Evolutionary conservation across 2,797 vertebrate species (phyloP).

Genomic region (Pyrocephalus nanus): DNA sequence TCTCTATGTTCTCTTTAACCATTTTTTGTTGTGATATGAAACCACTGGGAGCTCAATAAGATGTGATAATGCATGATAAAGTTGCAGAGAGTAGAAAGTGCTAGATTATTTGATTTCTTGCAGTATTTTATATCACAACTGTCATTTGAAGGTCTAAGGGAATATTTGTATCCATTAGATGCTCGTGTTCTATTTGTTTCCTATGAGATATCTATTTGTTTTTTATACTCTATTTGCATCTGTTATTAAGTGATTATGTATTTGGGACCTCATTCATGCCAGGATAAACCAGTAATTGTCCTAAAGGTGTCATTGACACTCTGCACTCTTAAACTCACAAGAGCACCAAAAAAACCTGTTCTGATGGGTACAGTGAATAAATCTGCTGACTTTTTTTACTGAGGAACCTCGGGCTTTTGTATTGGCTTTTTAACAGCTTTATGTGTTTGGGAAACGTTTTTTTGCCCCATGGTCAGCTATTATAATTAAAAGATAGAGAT

Average conservation of each 20-base stretch:
- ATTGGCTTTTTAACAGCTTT: not conserved
- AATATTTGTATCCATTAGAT: not conserved
- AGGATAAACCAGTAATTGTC: not conserved
- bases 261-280: not conserved
- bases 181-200: not conserved
- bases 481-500: not conserved
- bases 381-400: not conserved
- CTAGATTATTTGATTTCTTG: not conserved
- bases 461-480: not conserved
- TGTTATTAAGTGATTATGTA: not conserved
- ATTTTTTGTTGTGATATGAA: not conserved
- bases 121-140: not conserved
- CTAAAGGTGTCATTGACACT: slow-evolving; percentile 9
- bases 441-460: not conserved
- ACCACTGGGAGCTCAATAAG: not conserved
- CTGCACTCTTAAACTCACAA: not conserved
- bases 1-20: not conserved
- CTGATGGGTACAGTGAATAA: not conserved
- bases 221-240: slow-evolving; percentile 5
- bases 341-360: not conserved
- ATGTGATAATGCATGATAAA: not conserved
- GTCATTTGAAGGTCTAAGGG: not conserved
- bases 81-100: not conserved
- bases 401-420: not conserved
- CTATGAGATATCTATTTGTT: not conserved